Evolutionary conservation across 2,797 vertebrate species (phyloP), one percentile per base, ranked within the genome.

Genomic region (Muscicapa comitata): DNA sequence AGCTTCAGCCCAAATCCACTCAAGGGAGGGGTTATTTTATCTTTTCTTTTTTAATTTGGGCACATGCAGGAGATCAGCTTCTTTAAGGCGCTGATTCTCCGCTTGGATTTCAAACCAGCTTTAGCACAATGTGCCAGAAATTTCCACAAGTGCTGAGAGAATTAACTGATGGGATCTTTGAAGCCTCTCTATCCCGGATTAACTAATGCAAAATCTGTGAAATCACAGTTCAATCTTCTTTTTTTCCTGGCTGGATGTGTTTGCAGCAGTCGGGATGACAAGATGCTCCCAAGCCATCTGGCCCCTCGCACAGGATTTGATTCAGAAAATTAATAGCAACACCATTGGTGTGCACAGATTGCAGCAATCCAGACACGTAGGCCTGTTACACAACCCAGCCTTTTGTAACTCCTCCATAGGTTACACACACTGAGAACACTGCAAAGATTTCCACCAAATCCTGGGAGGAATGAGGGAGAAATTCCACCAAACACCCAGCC

Each of bases 171-270:
- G 97, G 95, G 95, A 97, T 98, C 97, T 97, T 97, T 97, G 97
- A 98, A 98, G 97, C 95, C 96, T 97, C 97, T 97, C 93, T 95
- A 97, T 97, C 90, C 97, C 96, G 96, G 97, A 98, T 98, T 97
- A 98, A 98, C 97, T 97, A 98, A 98, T 97, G 97, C 98, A 97
- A 97, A 98, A 97, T 96, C 97, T 96, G 97, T 97, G 96, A 98
- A 97, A 97, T 97, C 95, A 97, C 94, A 96, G 96, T 94, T 94
- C 95, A 96, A 94, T 97, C 95, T 97, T 97, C 97, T 97, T 97
- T 97, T 95, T 97, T 94, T 89, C 71, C 88, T 88, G 61, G 94
- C 86, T 95, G 48, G 94, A 93, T 54, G 86, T 97, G 95, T 97
- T 97, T 94, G 94, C 77, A 92, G 67, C 17, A 93, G 92, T 42